phyloP scores from a whole-genome alignment of 2,113 vertebrate genomes.

The Istiophorus platypterus region DNA sequence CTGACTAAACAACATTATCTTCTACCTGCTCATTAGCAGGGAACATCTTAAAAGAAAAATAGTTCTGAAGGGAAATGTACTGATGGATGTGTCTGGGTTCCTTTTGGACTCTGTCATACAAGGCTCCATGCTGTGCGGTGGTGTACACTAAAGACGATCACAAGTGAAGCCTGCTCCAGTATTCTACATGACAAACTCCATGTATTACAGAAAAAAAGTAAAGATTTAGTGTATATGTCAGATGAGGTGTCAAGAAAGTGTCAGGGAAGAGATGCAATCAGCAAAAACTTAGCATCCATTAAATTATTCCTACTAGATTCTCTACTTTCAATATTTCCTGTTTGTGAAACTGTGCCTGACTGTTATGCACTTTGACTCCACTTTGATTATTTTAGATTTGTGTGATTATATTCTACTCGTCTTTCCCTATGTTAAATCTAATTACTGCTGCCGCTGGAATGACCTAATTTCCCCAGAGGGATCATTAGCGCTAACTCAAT shows the following conservation, averaged over 20 bases:
- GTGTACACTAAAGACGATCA: constrained; percentile 1
- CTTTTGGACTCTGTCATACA: constrained; percentile 27
- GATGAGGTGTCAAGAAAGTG: not conserved
- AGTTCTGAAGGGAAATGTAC: constrained; percentile 35
- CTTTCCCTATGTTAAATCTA: not conserved
- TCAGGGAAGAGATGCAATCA: not conserved
- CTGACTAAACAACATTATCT: constrained; percentile 35
- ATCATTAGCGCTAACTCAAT: constrained; percentile 51
- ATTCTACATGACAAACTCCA: constrained; percentile 6
- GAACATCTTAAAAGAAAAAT: constrained; percentile 39
- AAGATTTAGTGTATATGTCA: not conserved
- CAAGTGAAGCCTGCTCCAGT: constrained; percentile 6
- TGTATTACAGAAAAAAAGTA: not conserved
- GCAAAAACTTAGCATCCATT: not conserved
- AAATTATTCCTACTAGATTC: not conserved
- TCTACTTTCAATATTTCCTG: not conserved
- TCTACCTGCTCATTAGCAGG: constrained; percentile 43
- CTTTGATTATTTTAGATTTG: constrained; percentile 29
- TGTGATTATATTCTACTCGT: constrained; percentile 10
- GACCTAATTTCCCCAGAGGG: constrained; percentile 15
- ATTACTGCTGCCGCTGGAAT: constrained; percentile 2
- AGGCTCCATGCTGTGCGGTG: not conserved
- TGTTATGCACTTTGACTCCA: not conserved
- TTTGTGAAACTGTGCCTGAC: constrained; percentile 6
- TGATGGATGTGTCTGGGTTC: not conserved